Percentiles rank a stretch among this genome's conserved stretches.
These are phyloP conservation scores for Smithornis capensis DNA, from an alignment of 2,113 vertebrate species.

Conservation along the genomic window DNA sequence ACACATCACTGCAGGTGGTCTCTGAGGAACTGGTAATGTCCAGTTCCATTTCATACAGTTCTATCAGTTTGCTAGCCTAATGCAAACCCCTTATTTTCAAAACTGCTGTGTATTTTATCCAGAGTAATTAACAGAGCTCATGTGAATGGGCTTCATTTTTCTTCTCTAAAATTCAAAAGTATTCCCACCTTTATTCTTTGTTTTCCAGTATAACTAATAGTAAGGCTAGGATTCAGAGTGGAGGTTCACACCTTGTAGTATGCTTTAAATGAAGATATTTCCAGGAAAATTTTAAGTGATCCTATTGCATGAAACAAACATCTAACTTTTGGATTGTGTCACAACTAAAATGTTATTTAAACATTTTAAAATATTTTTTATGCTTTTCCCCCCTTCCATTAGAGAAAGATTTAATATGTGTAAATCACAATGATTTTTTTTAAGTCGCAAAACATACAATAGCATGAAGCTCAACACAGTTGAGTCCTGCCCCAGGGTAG, in stretches of 20 bases:
- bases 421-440: neutral
- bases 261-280: neutral
- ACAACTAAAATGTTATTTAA: neutral
- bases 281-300: neutral
- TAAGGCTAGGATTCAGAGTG: neutral
- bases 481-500: neutral
- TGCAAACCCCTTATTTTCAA: neutral
- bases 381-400: neutral
- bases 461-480: neutral
- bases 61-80: neutral
- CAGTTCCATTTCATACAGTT: neutral
- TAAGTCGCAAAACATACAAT: neutral
- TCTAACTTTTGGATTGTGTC: neutral
- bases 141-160: neutral
- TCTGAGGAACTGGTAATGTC: neutral
- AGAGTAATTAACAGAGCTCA: neutral
- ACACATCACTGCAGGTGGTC: neutral
- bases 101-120: neutral
- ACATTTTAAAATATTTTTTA: neutral
- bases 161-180: neutral
- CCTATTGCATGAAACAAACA: neutral
- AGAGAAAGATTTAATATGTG: neutral
- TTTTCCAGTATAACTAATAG: neutral
- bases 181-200: rapidly evolving
- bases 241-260: neutral